Evolutionary conservation across 2,113 vertebrate species (phyloP), one percentile per base, ranked within the genome.

Genomic region (Sinocyclocheilus anophthalmus): DNA sequence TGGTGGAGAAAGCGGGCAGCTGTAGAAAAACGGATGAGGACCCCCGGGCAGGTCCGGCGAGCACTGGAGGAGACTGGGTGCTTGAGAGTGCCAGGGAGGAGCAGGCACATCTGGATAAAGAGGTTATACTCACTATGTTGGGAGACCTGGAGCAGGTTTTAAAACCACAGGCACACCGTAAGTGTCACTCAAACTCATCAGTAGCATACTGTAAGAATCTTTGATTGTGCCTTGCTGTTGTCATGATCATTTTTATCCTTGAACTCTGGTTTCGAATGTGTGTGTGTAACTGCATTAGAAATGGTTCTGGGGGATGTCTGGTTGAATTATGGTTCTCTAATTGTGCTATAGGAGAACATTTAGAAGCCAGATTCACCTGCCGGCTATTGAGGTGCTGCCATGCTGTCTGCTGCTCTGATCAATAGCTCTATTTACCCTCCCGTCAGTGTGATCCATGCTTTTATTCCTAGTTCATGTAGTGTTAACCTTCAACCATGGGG

Each of bases 101-200:
- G 2, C 95, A 95, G 0, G 98, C 98, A 70, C 96, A 97, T 83
- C 93, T 99, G 92, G 98, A 99, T 84, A 95, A 97, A 86, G 98
- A 99, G 33, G 96, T 99, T 88, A 98, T 99, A 88, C 96, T 97
- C 77, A 98, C 97, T 33, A 99, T 99, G 98, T 93, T 99, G 81
- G 97, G 96, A 0, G 97, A 99, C 86, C 93, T 99, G 92, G 96
- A 99, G 81, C 96, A 98, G 94, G 97, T 93, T 69, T 95, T 99
- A 84, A 96, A 96, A 76, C 90, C 92, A 16, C 95, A 96, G 84
- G 93, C 95, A 14, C 91, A 94, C 85, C 95, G 97, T 99, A 96
- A 99, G 98, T 96, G 81, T 59, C 53, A 55, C 26, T 79, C 53
- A 12, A 59, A 37, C 33, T 61, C 16, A 22, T 67, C 13, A 13